Base-by-base conservation (phyloP, 2,797 vertebrate species). In the Lagorchestes hirsutus region DNA sequence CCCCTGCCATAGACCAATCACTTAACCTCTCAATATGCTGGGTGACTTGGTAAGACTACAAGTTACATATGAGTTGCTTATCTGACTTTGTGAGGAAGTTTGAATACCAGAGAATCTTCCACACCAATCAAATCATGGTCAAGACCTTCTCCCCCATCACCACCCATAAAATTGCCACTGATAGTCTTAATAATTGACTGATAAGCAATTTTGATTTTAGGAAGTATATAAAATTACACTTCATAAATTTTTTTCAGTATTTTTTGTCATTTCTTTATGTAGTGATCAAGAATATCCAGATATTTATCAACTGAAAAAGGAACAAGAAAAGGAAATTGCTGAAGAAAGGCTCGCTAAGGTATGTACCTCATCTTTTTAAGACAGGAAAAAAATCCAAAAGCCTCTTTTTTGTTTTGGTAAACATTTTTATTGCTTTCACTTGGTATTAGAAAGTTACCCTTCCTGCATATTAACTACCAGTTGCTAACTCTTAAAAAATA, bases 301-400 rank as follows among this genome's bases (percentile, higher is more conserved):
- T 9, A 29, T 95, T 93, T 96, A 98, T 11, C 98, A 97, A 4
- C 98, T 99, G 34, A 98, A 98, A 95, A 96, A 98, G 92, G 98
- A 99, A 34, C 98, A 99, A 56, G 98, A 99, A 58, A 98, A 98
- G 93, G 99, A 99, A 97, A 98, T 99, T 57, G 98, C 98, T 59
- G 99, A 99, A 93, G 99, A 99, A 97, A 98, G 98, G 97, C 97
- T 97, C 82, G 98, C 99, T 92, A 99, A 99, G 99, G 99, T 99
- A 97, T 87, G 98, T n/a, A 34, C 62, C 52, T 91, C 34, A 57
- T 28, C 40, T 95, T 94, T 34, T 29, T 34, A 10, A 74, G n/a
- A 67, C 6, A 22, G 67, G 67, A n/a, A 6, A 40, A 40, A 74
- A 18, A 40, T 40, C 18, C n/a, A 40, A 74, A 74, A 40, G 22